These are phyloP conservation scores for Oryzias melastigma DNA, from an alignment of 2,113 vertebrate species.

Conservation along the genomic window DNA sequence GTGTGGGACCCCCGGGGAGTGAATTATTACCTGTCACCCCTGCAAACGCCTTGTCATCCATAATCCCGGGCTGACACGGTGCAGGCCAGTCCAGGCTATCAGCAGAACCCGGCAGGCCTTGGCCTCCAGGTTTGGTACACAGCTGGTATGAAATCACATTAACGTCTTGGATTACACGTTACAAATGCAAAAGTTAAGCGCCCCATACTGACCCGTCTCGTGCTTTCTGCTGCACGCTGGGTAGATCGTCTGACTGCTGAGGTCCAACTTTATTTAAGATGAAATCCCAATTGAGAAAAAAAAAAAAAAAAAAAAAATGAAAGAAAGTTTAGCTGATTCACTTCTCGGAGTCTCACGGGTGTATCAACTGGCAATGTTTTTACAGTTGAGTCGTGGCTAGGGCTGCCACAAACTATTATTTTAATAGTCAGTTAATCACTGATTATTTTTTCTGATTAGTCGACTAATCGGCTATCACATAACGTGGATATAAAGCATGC, in stretches of 20 bases:
- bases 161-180: constrained; percentile 53
- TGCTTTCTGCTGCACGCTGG: constrained; percentile 21
- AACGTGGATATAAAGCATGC: too few relatives aligned
- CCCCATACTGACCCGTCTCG: constrained; percentile 9
- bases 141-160: constrained; percentile 52
- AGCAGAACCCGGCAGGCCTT: constrained; percentile 57
- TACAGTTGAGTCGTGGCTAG: constrained; percentile 29
- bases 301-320: background rate
- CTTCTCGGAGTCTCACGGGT: constrained; percentile 19
- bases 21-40: constrained; percentile 79
- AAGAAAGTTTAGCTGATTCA: constrained; percentile 33
- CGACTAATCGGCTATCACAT: too few relatives aligned
- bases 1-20: constrained; percentile 69
- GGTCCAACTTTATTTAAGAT: background rate
- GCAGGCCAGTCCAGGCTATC: constrained; percentile 42
- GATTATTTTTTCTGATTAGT: too few relatives aligned
- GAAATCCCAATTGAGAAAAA: background rate
- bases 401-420: too few relatives aligned
- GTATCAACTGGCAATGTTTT: constrained; percentile 11
- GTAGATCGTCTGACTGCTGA: constrained; percentile 30
- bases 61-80: constrained; percentile 67
- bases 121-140: constrained; percentile 52
- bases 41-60: constrained; percentile 60
- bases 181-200: constrained; percentile 38
- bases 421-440: too few relatives aligned